Percentiles rank a stretch among this genome's conserved stretches.
phyloP scores from a whole-genome alignment of 1,140 invertebrate genomes.

The Microplitis demolitor region DNA sequence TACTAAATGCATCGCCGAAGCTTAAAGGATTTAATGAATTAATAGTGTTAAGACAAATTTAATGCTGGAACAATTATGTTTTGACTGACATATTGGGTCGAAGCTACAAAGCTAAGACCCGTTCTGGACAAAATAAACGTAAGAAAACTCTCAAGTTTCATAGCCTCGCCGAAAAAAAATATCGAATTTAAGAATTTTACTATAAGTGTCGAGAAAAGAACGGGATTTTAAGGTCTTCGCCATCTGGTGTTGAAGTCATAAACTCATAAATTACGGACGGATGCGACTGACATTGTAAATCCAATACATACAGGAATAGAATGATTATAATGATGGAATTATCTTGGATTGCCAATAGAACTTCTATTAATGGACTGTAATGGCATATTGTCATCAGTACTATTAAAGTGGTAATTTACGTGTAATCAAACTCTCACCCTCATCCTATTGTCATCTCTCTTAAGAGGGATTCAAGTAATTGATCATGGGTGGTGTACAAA shows the following conservation, averaged over 20 bases:
- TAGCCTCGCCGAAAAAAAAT: background rate
- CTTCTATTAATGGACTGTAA: background rate
- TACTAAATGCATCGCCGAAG: no score
- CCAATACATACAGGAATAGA: background rate
- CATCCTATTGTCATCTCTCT: background rate
- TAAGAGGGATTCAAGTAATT: conserved; percentile 13
- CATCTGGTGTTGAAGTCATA: background rate
- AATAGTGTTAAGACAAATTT: background rate
- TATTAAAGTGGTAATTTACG: conserved; percentile 4
- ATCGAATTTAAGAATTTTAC: background rate
- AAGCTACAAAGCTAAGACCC: conserved; percentile 40
- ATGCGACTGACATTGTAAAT: background rate
- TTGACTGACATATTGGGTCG: conserved; percentile 30
- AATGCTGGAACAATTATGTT: background rate
- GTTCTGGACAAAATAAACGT: conserved; percentile 53
- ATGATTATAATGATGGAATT: background rate
- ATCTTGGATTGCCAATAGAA: background rate
- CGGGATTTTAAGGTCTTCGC: background rate
- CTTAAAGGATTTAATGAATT: background rate
- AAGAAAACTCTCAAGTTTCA: conserved; percentile 38
- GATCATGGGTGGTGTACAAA: conserved; percentile 56
- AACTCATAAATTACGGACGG: background rate
- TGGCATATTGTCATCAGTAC: background rate
- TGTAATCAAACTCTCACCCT: background rate
- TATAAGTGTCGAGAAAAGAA: background rate